A percentile compares a stretch with the other conserved stretches of the same genome.
Conservation (phyloP, 2,113 vertebrate species). For the Zapus hudsonius region DNA sequence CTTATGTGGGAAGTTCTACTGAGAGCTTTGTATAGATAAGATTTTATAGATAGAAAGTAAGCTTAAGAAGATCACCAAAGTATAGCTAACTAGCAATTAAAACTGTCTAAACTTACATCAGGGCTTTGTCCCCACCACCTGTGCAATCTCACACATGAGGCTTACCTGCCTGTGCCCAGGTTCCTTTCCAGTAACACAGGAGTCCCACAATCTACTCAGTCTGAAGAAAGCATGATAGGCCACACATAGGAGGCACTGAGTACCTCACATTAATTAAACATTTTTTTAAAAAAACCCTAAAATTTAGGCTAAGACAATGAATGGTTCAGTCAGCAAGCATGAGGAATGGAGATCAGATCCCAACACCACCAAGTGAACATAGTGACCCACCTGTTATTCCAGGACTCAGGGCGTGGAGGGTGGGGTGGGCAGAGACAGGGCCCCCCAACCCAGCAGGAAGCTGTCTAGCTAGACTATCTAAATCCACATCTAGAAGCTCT, state of each 20-base stretch:
- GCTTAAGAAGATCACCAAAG: not conserved
- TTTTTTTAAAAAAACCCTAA: too few species aligned
- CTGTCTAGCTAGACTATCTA: too few species aligned
- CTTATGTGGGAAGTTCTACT: not conserved
- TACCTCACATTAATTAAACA: not conserved
- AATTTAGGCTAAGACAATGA: too few species aligned
- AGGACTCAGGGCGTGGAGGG: too few species aligned
- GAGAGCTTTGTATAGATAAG: too few species aligned
- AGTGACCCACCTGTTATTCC: too few species aligned
- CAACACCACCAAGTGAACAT: too few species aligned
- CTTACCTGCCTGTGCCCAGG: not conserved
- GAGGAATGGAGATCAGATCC: too few species aligned
- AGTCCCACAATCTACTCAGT: not conserved
- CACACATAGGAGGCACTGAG: not conserved
- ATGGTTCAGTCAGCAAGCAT: too few species aligned
- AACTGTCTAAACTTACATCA: not conserved
- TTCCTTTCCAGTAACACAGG: not conserved
- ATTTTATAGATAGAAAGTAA: constrained; percentile 29
- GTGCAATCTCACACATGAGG: not conserved
- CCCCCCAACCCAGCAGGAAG: too few species aligned
- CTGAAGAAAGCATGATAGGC: not conserved
- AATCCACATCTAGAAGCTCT: too few species aligned
- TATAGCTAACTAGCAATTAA: not conserved
- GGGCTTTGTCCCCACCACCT: not conserved
- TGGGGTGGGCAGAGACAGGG: too few species aligned